Evolutionary conservation across 2,888 invertebrate genomes (phyloP), one percentile per base, ranked within the genome.

Genomic region (Cephus nigrinus): DNA sequence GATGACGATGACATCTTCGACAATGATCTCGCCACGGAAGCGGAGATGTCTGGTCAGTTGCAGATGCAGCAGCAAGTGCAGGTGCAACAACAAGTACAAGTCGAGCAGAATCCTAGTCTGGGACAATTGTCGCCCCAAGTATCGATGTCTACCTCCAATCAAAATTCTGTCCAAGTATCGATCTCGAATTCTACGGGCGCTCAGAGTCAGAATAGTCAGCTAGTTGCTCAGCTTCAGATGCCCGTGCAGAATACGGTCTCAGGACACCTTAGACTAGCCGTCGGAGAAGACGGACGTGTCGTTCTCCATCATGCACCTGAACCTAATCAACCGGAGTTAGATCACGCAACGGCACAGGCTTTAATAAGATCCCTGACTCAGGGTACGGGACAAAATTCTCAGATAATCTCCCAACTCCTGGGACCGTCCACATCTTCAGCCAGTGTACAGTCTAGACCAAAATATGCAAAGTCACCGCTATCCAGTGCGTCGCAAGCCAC

Each of bases 251-350:
- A 90, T 81, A 79, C 91, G 30, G 88, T 92, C 78, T 88, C 90
- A 30, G 95, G 95, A 1, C 94, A 94, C 77, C 92, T 95, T 78
- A 93, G 94, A 79, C 90, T 95, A 77, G 94, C 95, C 0, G 92
- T 95, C 74, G 94, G 94, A 1, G 95, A 95, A 88, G 95, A 95
- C 84, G 95, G 95, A 12, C 92, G 94, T 34, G 92, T 95, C 73
- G 93, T 95, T 71, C 89, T 95, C 75, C 94, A 95, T 73, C 95
- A 95, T 84, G 94, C 94, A 82, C 94, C 94, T 4, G 91, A 91
- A 71, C 87, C 91, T 2, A 91, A 91, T 86, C 91, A 91, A 73
- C 90, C 91, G 0, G 91, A 91, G 80, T 86, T 91, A 34, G 91
- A 91, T 86, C 88, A 88, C 76, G 90, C 89, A 2, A 90, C 91